A percentile compares a stretch with the other conserved stretches of the same genome.
phyloP scores from a whole-genome alignment of 1,140 invertebrate species.

The Cyclina sinensis region DNA sequence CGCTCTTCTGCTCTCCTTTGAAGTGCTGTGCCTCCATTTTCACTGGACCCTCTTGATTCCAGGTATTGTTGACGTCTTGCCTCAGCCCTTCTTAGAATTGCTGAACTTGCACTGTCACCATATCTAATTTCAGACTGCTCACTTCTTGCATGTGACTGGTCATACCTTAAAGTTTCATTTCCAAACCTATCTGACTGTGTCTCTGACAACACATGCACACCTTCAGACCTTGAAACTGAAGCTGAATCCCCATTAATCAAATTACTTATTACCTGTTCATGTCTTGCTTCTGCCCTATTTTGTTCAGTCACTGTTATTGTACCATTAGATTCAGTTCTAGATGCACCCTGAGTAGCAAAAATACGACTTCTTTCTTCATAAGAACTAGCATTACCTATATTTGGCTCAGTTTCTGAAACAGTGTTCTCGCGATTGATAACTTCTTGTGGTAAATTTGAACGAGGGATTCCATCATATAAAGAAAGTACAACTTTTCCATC shows the following conservation, averaged over 20 bases:
- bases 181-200: background rate
- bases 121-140: background rate
- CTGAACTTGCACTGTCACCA: constrained; percentile 3
- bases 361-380: background rate
- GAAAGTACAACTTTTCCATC: background rate
- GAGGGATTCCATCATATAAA: constrained; percentile 54
- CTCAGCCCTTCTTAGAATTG: background rate
- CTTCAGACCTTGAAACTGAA: background rate
- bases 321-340: background rate
- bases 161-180: background rate
- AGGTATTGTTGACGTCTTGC: constrained; percentile 24
- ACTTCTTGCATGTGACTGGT: background rate
- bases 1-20: constrained; percentile 4
- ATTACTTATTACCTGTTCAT: background rate
- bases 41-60: background rate
- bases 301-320: background rate
- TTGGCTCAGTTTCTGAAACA: background rate
- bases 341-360: background rate
- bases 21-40: background rate
- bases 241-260: background rate
- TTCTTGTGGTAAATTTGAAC: constrained; percentile 19
- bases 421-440: background rate
- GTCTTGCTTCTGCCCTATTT: background rate
- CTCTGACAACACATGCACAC: background rate
- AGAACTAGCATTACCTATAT: background rate